These are phyloP conservation scores for Arge pagana DNA, from an alignment of 2,888 invertebrate genomes.

Conservation along the genomic window DNA sequence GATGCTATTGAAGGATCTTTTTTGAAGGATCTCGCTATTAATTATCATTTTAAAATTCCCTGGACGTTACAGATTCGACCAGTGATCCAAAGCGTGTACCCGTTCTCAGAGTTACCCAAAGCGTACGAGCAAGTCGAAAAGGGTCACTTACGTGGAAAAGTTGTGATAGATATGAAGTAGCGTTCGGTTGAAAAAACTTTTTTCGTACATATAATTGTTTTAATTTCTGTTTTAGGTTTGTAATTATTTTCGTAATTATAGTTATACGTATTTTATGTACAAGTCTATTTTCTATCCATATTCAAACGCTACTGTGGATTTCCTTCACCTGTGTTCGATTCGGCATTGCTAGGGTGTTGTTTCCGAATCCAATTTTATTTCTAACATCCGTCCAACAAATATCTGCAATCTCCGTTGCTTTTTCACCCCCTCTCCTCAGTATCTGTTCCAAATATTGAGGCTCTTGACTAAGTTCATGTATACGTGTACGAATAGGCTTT, in stretches of 20 bases:
- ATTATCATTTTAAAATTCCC: conserved; percentile 34
- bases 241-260: conserved; percentile 14
- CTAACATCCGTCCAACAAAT: conserved; percentile 69
- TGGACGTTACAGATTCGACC: conserved; percentile 66
- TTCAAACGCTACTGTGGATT: conserved; percentile 1
- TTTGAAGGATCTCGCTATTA: conserved; percentile 3
- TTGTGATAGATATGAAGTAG: conserved; percentile 64
- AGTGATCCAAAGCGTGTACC: conserved; percentile 72
- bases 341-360: conserved; percentile 24
- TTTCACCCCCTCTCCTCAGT: conserved; percentile 67
- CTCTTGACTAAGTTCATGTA: conserved; percentile 64
- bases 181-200: conserved; percentile 21
- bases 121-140: conserved; percentile 69
- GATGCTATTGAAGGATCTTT: background rate
- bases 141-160: conserved; percentile 80
- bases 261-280: conserved; percentile 22
- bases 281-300: conserved; percentile 23
- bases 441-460: conserved; percentile 67
- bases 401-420: conserved; percentile 67
- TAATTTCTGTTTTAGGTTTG: background rate
- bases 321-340: conserved; percentile 9
- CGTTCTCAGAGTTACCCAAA: conserved; percentile 70
- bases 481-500: conserved; percentile 70
- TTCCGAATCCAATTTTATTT: conserved; percentile 63
- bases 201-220: conserved; percentile 13